Conservation (phyloP, 2,113 vertebrate species). For the Sorex araneus region DNA sequence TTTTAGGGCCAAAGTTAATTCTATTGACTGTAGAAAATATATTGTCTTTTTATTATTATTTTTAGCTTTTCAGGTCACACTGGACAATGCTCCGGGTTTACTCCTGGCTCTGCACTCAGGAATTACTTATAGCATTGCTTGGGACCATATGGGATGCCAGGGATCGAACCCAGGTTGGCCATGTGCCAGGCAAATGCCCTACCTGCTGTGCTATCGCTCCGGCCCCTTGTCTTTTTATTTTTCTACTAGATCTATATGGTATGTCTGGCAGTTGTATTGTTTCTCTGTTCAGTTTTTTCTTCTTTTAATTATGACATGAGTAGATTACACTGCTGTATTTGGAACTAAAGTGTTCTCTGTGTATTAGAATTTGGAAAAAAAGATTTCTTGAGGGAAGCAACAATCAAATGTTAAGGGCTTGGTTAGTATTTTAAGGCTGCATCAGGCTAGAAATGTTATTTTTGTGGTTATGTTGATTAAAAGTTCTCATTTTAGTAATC, state of each 20-base stretch:
- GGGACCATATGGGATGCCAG: no score
- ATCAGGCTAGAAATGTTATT: background rate
- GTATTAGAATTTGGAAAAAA: background rate
- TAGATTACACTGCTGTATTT: slow-evolving; percentile 40
- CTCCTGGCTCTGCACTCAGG: no score
- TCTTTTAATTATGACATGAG: background rate
- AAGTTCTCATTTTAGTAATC: slow-evolving; percentile 40
- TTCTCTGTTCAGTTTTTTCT: background rate
- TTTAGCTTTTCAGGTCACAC: background rate
- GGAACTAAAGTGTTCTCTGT: slow-evolving; percentile 48
- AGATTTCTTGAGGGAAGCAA: background rate
- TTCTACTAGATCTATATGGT: background rate
- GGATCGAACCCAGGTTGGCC: no score
- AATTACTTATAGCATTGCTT: no score
- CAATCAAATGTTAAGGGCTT: background rate
- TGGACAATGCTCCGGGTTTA: no score
- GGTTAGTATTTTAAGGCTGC: background rate
- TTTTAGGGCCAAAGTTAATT: slow-evolving; percentile 30
- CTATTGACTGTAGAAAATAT: slow-evolving; percentile 33
- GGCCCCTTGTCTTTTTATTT: no score
- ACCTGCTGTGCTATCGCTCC: no score
- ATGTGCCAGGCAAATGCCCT: no score
- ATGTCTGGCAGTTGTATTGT: slow-evolving; percentile 14
- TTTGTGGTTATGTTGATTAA: slow-evolving; percentile 34
- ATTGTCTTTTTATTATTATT: no score